Base-by-base conservation (phyloP, 2,113 vertebrate species). In the Rhizomys pruinosus region DNA sequence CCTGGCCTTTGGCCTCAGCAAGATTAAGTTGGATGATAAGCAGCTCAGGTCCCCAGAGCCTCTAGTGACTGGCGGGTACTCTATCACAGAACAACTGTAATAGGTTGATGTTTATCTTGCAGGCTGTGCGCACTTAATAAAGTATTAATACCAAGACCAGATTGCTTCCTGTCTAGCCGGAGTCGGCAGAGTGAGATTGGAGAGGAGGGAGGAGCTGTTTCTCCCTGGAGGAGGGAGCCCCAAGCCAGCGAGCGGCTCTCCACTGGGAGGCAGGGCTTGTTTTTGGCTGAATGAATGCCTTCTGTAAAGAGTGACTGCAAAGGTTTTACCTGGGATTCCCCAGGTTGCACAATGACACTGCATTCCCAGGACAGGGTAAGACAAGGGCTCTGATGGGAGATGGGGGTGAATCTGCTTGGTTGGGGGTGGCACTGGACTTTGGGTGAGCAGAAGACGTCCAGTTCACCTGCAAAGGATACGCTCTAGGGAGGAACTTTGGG, bases 21-120 rank as follows among this genome's bases (percentile, higher is more conserved):
- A 72, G 77, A 93, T 27, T 61, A 81, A 84, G 87, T 78, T 29
- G 12, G 47, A 64, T 55, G 61, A 77, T 32, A 68, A 94, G 52
- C 2, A 0, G 66, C 61, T 89, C 7, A 0, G 44, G 55, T 52
- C 84, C 78, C 19, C 68, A 11, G 15, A 84, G 90, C 85, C 79
- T 92, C 91, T 3, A 6, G 88, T 80, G 94, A 92, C 90, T 89
- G 44, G 96, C 92, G n/a, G 68, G 47, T 61, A 25, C 64, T 94
- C 90, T 69, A 12, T 89, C 37, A 57, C 79, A 0, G 2, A 92
- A 66, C 82, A 59, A 19, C 84, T 39, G 86, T 78, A 95, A 96
- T 96, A 87, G 90, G 93, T 92, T 89, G 96, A 94, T 95, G 90
- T 82, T 89, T 96, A 96, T 96, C 96, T 97, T 81, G 71, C 81